Evolutionary conservation across 2,888 invertebrate species (phyloP).

Genomic region (Agonopterix heracliana): DNA sequence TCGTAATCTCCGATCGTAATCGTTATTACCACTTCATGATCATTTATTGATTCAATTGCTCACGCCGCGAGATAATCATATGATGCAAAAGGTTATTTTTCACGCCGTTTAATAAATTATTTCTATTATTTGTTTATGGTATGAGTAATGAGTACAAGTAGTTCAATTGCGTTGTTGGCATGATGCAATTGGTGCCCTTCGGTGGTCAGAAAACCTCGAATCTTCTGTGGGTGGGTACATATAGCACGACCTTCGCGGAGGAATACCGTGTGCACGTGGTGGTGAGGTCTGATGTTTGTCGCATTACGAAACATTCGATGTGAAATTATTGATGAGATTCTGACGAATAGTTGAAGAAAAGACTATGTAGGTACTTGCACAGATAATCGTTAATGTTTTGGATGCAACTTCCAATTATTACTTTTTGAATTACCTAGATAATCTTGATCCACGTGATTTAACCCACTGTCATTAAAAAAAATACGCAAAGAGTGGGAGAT

Average conservation of each 20-base stretch:
- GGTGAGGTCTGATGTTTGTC: conserved; percentile 1
- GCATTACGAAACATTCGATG: too few species aligned
- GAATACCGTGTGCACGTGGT: conserved; percentile 12
- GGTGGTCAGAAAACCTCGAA: conserved; percentile 8
- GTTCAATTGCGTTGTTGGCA: neutral
- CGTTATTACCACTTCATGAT: conserved; percentile 5
- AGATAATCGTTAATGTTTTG: too few species aligned
- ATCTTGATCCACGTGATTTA: too few species aligned
- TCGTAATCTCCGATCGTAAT: conserved; percentile 1
- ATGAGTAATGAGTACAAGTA: neutral
- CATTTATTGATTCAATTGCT: conserved; percentile 19
- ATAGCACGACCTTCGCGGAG: conserved; percentile 7
- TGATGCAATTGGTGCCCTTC: conserved; percentile 14
- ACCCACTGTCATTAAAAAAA: too few species aligned
- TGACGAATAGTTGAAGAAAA: too few species aligned
- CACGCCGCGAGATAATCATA: conserved; percentile 16
- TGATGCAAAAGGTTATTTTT: conserved; percentile 5
- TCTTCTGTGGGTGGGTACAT: conserved; percentile 1
- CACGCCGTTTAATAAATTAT: conserved; percentile 2
- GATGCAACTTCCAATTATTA: too few species aligned
- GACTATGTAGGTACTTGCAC: too few species aligned
- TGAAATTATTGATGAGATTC: too few species aligned
- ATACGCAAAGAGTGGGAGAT: too few species aligned
- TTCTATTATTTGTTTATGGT: neutral
- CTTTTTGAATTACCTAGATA: too few species aligned